Evolutionary conservation across 2,797 vertebrate genomes (phyloP), one percentile per base, ranked within the genome.

Genomic region (Sebastolobus altivelis): DNA sequence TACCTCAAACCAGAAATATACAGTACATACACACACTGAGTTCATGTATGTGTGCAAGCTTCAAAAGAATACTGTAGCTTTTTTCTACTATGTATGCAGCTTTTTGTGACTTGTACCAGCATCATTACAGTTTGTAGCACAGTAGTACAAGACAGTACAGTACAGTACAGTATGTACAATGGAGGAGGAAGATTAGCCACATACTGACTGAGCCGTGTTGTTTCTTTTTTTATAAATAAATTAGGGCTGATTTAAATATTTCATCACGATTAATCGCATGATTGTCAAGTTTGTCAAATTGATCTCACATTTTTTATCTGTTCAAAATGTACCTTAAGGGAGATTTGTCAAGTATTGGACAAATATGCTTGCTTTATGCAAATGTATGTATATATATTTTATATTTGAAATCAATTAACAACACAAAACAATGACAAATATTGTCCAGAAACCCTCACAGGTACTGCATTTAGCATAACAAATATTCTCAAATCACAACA

Each of bases 141-240:
- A 55, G 60, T 4, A 6, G 25, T 16, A 69, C 40, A 77, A 38
- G 14, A 49, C 38, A 25, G 65, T 55, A 56, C 22, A 54, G 25
- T 35, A 65, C 65, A 56, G 66, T 43, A 43, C 40, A 43, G 40
- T 43, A 43, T 14, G 40, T 13, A 29, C 56, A 71, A 1, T 60
- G 35, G 49, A 72, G 52, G 49, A 66, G n/a, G 58, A 65, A 49
- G 11, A 70, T 58, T 52, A 67, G 14, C 67, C 60, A 60, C 59
- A 67, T 31, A 37, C 77, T 72, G 62, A 61, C 73, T 33, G 7
- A 65, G 49, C 67, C 20, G 35, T 22, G 56, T 79, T 79, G 49
- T 78, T 85, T 77, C 56, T 18, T 80, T 77, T 54, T 54, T 83
- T 71, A 74, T 78, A 78, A 72, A 82, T 58, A 72, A 65, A 65